Conservation (phyloP, 2,113 vertebrate genomes). For the Neotoma lepida region DNA sequence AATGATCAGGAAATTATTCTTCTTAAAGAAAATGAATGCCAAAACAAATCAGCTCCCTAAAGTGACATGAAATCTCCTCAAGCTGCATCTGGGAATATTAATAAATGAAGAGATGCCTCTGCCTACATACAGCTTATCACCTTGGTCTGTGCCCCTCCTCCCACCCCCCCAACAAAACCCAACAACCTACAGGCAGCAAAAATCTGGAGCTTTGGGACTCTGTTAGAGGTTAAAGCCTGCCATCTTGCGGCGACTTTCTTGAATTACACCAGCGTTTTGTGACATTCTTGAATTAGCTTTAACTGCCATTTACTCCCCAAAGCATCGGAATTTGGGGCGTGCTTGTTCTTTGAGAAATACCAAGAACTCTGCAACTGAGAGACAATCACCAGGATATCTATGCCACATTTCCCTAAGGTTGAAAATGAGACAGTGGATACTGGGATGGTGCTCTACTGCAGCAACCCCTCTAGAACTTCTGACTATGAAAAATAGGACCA, state of each 20-base stretch:
- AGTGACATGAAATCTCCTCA: slow-evolving; percentile 43
- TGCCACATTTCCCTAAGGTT: neutral
- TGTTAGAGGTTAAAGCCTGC: slow-evolving; percentile 68
- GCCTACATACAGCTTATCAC: slow-evolving; percentile 3
- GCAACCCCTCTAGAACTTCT: neutral
- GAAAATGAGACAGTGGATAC: neutral
- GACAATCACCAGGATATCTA: neutral
- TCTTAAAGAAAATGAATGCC: slow-evolving; percentile 59
- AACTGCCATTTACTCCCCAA: neutral
- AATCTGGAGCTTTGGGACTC: neutral
- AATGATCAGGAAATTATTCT: slow-evolving; percentile 69
- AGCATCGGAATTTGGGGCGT: neutral
- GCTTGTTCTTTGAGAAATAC: neutral
- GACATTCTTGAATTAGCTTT: neutral
- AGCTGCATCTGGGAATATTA: slow-evolving; percentile 66
- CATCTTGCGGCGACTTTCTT: slow-evolving; percentile 31
- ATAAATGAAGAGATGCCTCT: slow-evolving; percentile 48
- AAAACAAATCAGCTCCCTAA: slow-evolving; percentile 70
- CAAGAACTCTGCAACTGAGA: neutral
- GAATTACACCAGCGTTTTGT: slow-evolving; percentile 45
- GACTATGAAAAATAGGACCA: slow-evolving; percentile 23
- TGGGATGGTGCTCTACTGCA: neutral
- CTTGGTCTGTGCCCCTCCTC: neutral
- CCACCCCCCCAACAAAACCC: neutral
- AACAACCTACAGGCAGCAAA: neutral